Conservation (phyloP, 2,888 invertebrate species). For the Azorinus chamasolen region DNA sequence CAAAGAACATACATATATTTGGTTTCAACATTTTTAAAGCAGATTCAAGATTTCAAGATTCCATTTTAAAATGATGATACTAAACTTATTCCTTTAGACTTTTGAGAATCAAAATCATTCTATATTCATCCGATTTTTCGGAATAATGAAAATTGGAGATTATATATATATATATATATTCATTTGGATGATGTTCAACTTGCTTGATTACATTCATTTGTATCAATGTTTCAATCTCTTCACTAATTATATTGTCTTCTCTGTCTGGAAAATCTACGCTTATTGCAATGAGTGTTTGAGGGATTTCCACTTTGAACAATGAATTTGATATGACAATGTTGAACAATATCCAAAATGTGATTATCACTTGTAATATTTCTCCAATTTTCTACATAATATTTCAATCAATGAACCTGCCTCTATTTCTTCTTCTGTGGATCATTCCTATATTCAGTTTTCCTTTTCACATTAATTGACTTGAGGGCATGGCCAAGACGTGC, state of each 20-base stretch:
- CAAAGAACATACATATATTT: conserved; percentile 30
- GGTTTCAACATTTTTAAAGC: conserved; percentile 32
- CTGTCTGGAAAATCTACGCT: conserved; percentile 27
- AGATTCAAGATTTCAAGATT: conserved; percentile 49
- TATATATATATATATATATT: too few species aligned
- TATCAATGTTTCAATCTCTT: conserved; percentile 16
- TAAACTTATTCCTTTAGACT: conserved; percentile 40
- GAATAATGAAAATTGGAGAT: conserved; percentile 48
- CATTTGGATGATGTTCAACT: neutral
- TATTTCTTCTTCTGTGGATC: too few species aligned
- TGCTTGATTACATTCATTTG: conserved; percentile 22
- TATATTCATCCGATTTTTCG: conserved; percentile 47
- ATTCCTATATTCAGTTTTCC: conserved; percentile 33
- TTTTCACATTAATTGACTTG: conserved; percentile 30
- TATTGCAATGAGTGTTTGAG: neutral
- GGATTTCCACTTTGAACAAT: neutral
- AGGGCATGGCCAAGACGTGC: conserved; percentile 30
- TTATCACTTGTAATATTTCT: conserved; percentile 16
- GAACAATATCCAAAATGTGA: conserved; percentile 19
- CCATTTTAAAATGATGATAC: conserved; percentile 70
- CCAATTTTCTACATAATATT: conserved; percentile 21
- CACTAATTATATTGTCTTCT: conserved; percentile 11
- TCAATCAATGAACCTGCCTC: too few species aligned
- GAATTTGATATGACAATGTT: conserved; percentile 24
- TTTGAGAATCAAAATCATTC: conserved; percentile 59